These are phyloP conservation scores for Sinelater perroti DNA, from an alignment of 2,888 invertebrate genomes.

Conservation along the genomic window DNA sequence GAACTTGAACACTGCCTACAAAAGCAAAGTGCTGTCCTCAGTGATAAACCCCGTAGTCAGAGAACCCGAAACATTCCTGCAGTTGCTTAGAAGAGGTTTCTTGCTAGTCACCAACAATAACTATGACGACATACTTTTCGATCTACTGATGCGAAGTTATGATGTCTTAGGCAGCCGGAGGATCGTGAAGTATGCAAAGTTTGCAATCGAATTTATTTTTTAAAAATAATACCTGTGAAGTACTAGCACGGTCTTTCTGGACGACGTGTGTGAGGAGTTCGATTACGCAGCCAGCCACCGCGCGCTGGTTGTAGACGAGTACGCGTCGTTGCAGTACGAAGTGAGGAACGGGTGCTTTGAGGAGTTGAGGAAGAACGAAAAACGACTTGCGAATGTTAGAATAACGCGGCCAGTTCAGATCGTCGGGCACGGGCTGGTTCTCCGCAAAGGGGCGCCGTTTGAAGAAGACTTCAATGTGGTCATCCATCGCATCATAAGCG, in stretches of 20 bases:
- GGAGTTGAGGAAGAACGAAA: neutral
- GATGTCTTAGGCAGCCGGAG: too few species aligned
- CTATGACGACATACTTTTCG: slow-evolving; percentile 7
- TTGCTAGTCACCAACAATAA: slow-evolving; percentile 6
- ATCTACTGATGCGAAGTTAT: too few species aligned
- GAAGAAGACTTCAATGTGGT: slow-evolving; percentile 21
- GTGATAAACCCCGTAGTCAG: slow-evolving; percentile 6
- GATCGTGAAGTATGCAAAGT: too few species aligned
- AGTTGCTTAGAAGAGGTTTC: slow-evolving; percentile 8
- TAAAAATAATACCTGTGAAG: too few species aligned
- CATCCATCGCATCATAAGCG: slow-evolving; percentile 5
- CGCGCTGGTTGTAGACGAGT: slow-evolving; percentile 33
- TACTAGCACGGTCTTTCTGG: neutral
- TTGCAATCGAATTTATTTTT: too few species aligned
- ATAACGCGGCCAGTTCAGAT: slow-evolving; percentile 1
- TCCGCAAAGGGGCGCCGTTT: slow-evolving; percentile 22
- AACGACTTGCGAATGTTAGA: neutral
- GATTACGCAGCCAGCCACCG: slow-evolving; percentile 20
- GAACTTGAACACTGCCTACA: slow-evolving; percentile 23
- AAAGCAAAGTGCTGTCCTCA: slow-evolving; percentile 19
- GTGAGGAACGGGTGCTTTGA: slow-evolving; percentile 17
- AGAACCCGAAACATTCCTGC: slow-evolving; percentile 5
- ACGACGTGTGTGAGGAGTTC: slow-evolving; percentile 33
- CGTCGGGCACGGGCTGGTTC: slow-evolving; percentile 15
- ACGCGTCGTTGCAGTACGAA: slow-evolving; percentile 34